Evolutionary conservation across 37 sponge, comb jelly and placozoan genomes (phyloP), one percentile per base, ranked within the genome.

Genomic region (Ianthella basta): DNA sequence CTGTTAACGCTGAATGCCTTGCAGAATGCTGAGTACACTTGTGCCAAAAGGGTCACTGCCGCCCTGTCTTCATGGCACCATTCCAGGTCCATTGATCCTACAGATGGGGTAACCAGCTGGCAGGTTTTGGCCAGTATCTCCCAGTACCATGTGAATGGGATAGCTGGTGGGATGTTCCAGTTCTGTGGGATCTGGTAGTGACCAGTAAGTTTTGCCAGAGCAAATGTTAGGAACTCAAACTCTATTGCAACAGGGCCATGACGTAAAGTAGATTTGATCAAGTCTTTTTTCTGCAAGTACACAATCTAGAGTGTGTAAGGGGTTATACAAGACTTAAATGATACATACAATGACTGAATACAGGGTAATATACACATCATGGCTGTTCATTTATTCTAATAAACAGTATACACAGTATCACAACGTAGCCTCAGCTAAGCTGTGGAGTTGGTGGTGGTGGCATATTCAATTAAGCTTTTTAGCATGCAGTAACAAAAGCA

Each of bases 91-190:
- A 44, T 19, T 15, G 18, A 44, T 8, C 50, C 50, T 8, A 10
- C 8, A 24, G 21, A 21, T 1, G 70, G 18, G 15, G 78, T 75
- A 1, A 75, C 53, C 53, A 75, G 54, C 54, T 75, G 44, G 39
- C 78, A 75, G 3, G 78, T 36, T 19, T 23, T 39, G 20, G 37
- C n/a, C 24, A 75, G 54, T 2, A 75, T 75, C 23, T 75, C 78
- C 78, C 78, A 75, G 78, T 75, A 75, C 33, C n/a, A 75, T 19
- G 44, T 75, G 78, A 36, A 50, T 39, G 78, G 78, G 20, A 36
- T 15, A 41, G 41, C 24, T 53, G 54, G 54, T 41, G 78, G 78
- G 15, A 4, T 75, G 50, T 3, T 3, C 78, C 78, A 75, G 2
- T 15, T 13, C 6, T 50, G 1, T 39, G 37, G 38, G 3, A 40